These are phyloP conservation scores for Tetraneura akinire DNA, from an alignment of 1,140 invertebrate genomes.

Conservation along the genomic window DNA sequence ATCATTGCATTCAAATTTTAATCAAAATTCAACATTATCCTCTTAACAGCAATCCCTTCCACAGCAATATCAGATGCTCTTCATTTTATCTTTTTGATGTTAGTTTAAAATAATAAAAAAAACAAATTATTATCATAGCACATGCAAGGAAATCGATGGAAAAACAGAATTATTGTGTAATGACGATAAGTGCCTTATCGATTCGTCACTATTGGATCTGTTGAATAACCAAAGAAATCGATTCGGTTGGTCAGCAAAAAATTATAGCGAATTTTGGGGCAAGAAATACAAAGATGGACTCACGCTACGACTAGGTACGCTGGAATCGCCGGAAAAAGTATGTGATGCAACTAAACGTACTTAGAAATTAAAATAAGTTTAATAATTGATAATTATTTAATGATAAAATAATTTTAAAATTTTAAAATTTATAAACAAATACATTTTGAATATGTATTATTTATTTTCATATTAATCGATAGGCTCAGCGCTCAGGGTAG, in stretches of 20 bases:
- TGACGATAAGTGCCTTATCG: slow-evolving; percentile 73
- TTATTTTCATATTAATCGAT: no score
- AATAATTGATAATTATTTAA: neutral
- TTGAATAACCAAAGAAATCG: slow-evolving; percentile 66
- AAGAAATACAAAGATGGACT: slow-evolving; percentile 79
- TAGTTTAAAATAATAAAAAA: neutral
- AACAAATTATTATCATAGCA: slow-evolving; percentile 63
- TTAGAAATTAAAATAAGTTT: neutral
- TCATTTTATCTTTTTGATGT: neutral
- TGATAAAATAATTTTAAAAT: neutral
- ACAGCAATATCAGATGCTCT: neutral
- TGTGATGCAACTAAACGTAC: neutral
- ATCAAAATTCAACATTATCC: neutral
- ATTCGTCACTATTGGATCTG: slow-evolving; percentile 66
- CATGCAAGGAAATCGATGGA: slow-evolving; percentile 62
- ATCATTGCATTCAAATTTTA: neutral
- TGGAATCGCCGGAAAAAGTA: slow-evolving; percentile 56
- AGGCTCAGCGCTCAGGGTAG: no score
- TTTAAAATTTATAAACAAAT: neutral
- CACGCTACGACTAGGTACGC: slow-evolving; percentile 70
- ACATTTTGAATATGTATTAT: no score
- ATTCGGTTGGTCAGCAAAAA: slow-evolving; percentile 73
- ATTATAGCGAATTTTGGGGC: slow-evolving; percentile 83
- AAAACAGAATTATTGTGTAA: slow-evolving; percentile 69
- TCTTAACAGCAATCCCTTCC: no score